phyloP scores from a whole-genome alignment of 2,113 vertebrate genomes.

The Crotalus helleri region DNA sequence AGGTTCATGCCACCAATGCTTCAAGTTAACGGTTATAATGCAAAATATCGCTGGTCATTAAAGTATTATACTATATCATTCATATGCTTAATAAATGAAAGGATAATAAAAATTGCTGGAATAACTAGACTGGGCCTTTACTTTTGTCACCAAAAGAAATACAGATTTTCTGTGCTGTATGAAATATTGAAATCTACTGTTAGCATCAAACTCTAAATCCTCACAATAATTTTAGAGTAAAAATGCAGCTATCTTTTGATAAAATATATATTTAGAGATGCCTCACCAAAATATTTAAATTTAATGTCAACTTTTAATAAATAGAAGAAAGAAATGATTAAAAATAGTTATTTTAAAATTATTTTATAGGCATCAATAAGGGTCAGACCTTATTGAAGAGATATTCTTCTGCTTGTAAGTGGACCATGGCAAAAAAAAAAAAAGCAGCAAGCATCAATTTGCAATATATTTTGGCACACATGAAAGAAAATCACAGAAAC shows the following conservation, averaged over 20 bases:
- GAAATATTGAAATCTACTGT: not conserved
- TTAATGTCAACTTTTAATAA: not conserved
- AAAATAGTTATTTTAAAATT: not conserved
- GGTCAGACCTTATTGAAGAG: too few relatives aligned
- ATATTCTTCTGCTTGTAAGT: not conserved
- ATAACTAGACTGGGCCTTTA: slow-evolving; percentile 17
- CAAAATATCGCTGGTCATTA: not conserved
- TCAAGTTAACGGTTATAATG: not conserved
- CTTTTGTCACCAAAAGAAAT: not conserved
- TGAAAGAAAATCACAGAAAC: not conserved
- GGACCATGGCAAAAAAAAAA: not conserved
- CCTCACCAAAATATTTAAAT: not conserved
- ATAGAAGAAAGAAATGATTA: not conserved
- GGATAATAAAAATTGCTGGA: not conserved
- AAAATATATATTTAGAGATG: not conserved
- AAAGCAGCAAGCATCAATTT: not conserved
- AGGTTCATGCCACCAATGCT: slow-evolving; percentile 3
- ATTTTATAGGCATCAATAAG: not conserved
- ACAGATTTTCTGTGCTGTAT: not conserved
- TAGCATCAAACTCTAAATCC: not conserved
- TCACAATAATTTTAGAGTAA: slow-evolving; percentile 16
- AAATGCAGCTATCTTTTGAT: not conserved
- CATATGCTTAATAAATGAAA: slow-evolving; percentile 4
- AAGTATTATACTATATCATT: slow-evolving; percentile 9
- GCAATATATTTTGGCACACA: not conserved